Base-by-base conservation (phyloP, 2,888 invertebrate genomes). In the Leucoptera coffeella region DNA sequence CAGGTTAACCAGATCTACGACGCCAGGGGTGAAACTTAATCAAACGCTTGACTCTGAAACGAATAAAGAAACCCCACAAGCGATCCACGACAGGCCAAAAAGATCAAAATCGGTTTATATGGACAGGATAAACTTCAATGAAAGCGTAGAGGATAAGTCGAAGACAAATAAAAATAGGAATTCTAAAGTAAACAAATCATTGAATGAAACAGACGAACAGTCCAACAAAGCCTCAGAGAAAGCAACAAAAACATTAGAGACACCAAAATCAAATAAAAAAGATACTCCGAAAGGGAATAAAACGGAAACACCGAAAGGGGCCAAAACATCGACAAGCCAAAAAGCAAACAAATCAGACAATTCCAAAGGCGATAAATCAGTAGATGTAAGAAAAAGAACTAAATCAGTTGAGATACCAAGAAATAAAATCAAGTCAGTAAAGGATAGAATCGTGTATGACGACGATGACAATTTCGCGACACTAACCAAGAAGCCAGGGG, bases 391-490 rank as follows among this genome's bases (percentile, higher is more conserved):
- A 41, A 38, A 32, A 38, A 30, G n/a, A 39, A 34, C 28, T 40
- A 37, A 14, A 21, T 6, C 26, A 6, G 28, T 28, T 13, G 37
- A 37, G 15, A 28, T 4, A 1, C 25, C n/a, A 33, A 29, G n/a
- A 21, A 33, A 22, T 14, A 35, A 31, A 24, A 30, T 32, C 35
- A 42, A 4, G 37, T n/a, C 40, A 6, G 26, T 30, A 1, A 59
- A 52, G 38, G 52, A 53, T 4, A 36, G 41, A 4, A 26, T 43
- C 2, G 38, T 44, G 10, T 26, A 26, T 15, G 61, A 64, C 14
- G 62, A 67, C 21, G 45, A 65, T 27, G 49, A 43, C 3, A 50
- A 41, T n/a, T 33, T 60, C 29, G 55, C 59, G 0, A 41, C 43
- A 1, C 29, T 59, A 12, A 54, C 58, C 42, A 50, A 3, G 46